These are phyloP conservation scores for Neoascia interrupta DNA, from an alignment of 2,888 invertebrate species.

Conservation along the genomic window DNA sequence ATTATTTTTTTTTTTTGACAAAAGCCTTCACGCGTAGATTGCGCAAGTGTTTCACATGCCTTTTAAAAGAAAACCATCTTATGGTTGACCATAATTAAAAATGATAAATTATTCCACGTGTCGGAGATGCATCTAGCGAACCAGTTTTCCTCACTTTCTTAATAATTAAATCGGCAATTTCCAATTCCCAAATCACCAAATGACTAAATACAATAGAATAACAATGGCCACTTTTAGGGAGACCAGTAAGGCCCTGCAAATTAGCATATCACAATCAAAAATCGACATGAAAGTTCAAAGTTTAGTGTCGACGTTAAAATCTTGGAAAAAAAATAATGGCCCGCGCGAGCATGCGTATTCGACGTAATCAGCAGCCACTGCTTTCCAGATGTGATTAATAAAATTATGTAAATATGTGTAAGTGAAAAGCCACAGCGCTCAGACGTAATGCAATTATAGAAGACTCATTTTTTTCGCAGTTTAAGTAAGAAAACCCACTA, in stretches of 20 bases:
- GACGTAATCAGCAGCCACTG: not conserved
- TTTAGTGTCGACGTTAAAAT: not conserved
- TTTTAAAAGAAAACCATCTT: conserved; percentile 2
- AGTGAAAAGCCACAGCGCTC: conserved; percentile 1
- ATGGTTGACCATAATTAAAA: conserved; percentile 42
- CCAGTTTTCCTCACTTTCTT: conserved; percentile 24
- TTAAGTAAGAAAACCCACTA: no score
- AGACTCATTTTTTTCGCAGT: no score
- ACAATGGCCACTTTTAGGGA: not conserved
- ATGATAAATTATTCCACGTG: conserved; percentile 6
- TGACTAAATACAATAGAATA: no score
- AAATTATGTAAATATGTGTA: conserved; percentile 39
- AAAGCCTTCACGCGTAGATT: not conserved
- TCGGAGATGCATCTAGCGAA: conserved; percentile 12
- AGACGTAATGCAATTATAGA: conserved; percentile 30
- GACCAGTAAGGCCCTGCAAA: not conserved
- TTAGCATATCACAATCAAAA: conserved; percentile 25
- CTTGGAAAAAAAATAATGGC: not conserved
- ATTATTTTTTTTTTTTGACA: conserved; percentile 13
- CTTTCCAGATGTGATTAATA: conserved; percentile 28
- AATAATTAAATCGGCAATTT: not conserved
- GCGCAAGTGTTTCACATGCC: conserved; percentile 18
- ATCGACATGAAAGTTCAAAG: conserved; percentile 15
- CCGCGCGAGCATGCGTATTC: conserved; percentile 22
- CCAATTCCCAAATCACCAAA: no score